Conservation (phyloP, 1,140 invertebrate genomes). For the Nephila pilipes region DNA sequence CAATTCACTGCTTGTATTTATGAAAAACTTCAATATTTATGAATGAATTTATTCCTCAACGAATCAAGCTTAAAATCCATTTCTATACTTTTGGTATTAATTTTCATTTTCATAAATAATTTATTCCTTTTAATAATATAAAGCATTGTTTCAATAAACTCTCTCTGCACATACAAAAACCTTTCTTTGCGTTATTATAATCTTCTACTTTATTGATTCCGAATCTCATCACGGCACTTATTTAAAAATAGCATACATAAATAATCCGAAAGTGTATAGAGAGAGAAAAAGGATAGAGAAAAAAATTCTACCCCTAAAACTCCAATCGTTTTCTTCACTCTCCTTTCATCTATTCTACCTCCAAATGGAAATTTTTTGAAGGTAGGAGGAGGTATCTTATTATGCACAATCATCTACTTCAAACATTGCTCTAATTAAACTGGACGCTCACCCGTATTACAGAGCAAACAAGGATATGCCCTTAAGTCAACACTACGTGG, state of each 20-base stretch:
- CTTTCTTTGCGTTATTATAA: not conserved
- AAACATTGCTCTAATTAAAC: conserved; percentile 72
- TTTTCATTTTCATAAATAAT: not conserved
- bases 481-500: conserved; percentile 59
- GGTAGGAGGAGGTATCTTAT: conserved; percentile 15
- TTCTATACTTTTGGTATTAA: not conserved
- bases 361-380: not conserved
- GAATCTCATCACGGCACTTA: not conserved
- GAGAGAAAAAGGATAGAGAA: not conserved
- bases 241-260: conserved; percentile 17
- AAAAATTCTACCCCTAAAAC: not conserved
- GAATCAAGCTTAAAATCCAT: too few relatives aligned
- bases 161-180: not conserved
- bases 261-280: not conserved
- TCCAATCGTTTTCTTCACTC: not conserved
- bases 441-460: conserved; percentile 29
- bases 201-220: not conserved
- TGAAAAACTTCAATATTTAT: too few relatives aligned
- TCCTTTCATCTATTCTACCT: not conserved
- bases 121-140: not conserved
- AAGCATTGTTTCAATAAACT: not conserved
- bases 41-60: too few relatives aligned
- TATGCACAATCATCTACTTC: conserved; percentile 55
- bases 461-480: conserved; percentile 53
- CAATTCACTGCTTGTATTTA: too few relatives aligned